Evolutionary conservation across 2,797 vertebrate genomes (phyloP).

Genomic region (Tragelaphus eurycerus): DNA sequence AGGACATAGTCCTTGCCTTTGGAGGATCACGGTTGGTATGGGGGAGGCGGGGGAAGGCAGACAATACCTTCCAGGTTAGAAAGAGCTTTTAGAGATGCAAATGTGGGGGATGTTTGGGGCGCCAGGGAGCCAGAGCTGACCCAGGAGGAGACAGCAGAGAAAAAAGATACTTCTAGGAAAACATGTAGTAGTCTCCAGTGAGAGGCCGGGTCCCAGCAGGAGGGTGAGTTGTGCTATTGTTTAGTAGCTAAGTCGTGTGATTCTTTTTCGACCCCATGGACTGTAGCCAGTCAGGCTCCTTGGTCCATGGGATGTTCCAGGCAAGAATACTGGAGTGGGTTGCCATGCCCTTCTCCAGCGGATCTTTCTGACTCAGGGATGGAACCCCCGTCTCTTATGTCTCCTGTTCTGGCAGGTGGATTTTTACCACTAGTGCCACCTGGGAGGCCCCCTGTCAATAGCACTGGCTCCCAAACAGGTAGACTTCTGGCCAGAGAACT

Average conservation of each 20-base stretch:
- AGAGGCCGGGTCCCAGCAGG: not conserved
- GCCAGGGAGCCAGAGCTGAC: not conserved
- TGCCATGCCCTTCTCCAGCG: not conserved
- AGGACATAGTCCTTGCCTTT: not conserved
- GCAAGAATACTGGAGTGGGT: not conserved
- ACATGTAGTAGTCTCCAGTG: no score
- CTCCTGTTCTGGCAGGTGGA: not conserved
- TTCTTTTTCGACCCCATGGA: not conserved
- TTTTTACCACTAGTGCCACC: not conserved
- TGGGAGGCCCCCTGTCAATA: not conserved
- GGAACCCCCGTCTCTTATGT: fast-evolving
- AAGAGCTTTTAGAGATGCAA: not conserved
- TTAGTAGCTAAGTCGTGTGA: not conserved
- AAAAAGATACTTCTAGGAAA: not conserved
- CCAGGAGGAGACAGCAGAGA: not conserved
- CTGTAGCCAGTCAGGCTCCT: not conserved
- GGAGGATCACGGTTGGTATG: not conserved
- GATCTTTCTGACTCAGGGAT: not conserved
- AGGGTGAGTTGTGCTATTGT: not conserved
- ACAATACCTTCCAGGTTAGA: not conserved
- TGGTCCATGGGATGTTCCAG: not conserved
- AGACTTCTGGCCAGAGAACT: fast-evolving
- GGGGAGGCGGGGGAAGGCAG: not conserved
- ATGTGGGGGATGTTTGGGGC: not conserved
- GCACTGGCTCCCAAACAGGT: not conserved